Evolutionary conservation across 2,797 vertebrate species (phyloP), one percentile per base, ranked within the genome.

Genomic region (Forpus xanthops): DNA sequence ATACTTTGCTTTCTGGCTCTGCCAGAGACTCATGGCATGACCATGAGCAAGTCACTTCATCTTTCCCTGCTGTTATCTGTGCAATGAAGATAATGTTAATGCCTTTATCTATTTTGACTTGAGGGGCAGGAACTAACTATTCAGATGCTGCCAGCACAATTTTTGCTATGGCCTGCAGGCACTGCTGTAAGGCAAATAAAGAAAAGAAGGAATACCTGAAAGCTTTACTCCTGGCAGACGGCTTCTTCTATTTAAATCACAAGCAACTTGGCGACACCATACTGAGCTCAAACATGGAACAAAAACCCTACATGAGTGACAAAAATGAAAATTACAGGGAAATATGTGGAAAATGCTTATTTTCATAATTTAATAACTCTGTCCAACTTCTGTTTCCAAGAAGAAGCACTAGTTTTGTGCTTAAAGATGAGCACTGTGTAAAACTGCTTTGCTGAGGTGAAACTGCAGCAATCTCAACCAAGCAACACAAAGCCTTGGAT

Each of bases 121-220:
- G 58, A 90, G 62, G 68, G 68, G 90, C 58, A 96, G 79, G 49
- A 85, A n/a, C 75, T 49, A 89, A 64, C 61, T 78, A 80, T 89
- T 90, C 81, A 91, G 68, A 45, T 33, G 81, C 72, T 85, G 78
- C 90, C 93, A 94, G 88, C 67, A 90, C 52, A 87, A 53, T 92
- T 78, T 95, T 80, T 45, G 23, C 81, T 96, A 87, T 93, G 92
- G 79, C 70, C 94, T 39, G 65, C 85, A 78, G 94, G 93, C 93
- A 92, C 62, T 96, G 90, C 92, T 93, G 39, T 77, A 94, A 94
- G 88, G 92, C 90, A 95, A 94, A 93, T 85, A 89, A 94, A 90
- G 84, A 95, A 96, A 92, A 94, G 78, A 80, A 91, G 74, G 58
- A 95, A 95, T 92, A 93, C 93, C 90, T 94, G 90, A 81, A 92